Percentiles rank a stretch among this genome's conserved stretches.
Conservation (phyloP, 2,888 invertebrate genomes). For the Charanyca ferruginea region DNA sequence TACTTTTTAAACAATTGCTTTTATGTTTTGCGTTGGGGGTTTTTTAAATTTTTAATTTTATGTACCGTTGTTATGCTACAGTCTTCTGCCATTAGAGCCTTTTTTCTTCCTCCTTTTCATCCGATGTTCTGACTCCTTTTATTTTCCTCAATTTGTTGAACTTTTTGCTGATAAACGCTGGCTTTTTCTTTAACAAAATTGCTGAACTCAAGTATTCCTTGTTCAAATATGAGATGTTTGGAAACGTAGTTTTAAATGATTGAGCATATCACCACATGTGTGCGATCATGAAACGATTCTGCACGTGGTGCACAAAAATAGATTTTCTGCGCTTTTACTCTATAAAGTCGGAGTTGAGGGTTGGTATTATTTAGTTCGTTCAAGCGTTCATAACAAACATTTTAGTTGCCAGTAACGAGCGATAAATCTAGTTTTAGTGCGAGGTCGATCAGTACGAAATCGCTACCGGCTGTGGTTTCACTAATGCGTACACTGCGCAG, state of each 20-base stretch:
- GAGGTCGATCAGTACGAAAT: conserved; percentile 79
- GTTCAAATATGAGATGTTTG: conserved; percentile 27
- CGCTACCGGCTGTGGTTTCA: conserved; percentile 74
- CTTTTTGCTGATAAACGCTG: conserved; percentile 34
- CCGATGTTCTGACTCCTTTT: conserved; percentile 41
- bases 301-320: conserved; percentile 44
- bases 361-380: conserved; percentile 69
- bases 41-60: no score
- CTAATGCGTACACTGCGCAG: conserved; percentile 55
- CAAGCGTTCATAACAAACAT: conserved; percentile 69
- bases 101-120: conserved; percentile 48
- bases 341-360: conserved; percentile 62
- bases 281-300: conserved; percentile 38
- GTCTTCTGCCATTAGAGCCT: conserved; percentile 50
- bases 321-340: conserved; percentile 38
- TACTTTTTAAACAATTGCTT: no score
- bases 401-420: conserved; percentile 75
- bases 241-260: conserved; percentile 27
- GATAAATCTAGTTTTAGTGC: conserved; percentile 84
- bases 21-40: no score
- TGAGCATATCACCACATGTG: conserved; percentile 23
- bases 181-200: conserved; percentile 39
- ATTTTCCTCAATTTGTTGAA: conserved; percentile 43
- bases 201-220: conserved; percentile 24
- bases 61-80: conserved; percentile 44